Evolutionary conservation across 2,888 invertebrate genomes (phyloP).

Genomic region (Lasius fuliginosus): DNA sequence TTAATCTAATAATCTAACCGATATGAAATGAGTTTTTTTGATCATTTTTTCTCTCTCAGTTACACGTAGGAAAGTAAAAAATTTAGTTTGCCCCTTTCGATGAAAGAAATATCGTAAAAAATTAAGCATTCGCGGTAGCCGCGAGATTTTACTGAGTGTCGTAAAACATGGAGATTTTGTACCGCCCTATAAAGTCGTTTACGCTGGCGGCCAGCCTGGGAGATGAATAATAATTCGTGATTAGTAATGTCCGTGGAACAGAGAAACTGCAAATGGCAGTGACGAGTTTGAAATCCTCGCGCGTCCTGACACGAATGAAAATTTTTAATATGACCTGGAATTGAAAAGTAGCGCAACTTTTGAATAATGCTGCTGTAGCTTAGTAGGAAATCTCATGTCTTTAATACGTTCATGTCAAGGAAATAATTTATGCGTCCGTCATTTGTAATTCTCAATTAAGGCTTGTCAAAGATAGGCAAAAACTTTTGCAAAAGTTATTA

Average conservation of each 20-base stretch:
- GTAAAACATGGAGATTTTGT: slow-evolving; percentile 52
- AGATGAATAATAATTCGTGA: slow-evolving; percentile 70
- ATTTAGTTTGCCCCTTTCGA: background rate
- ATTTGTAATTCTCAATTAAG: slow-evolving; percentile 9
- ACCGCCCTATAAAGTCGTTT: slow-evolving; percentile 63
- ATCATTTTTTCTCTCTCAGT: slow-evolving; percentile 8
- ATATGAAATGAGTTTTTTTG: background rate
- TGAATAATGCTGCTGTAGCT: slow-evolving; percentile 10
- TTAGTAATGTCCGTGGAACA: slow-evolving; percentile 45
- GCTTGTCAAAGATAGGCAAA: background rate
- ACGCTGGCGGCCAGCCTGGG: slow-evolving; percentile 55
- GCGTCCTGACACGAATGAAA: slow-evolving; percentile 36
- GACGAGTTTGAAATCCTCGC: slow-evolving; percentile 42
- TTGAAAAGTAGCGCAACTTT: slow-evolving; percentile 23
- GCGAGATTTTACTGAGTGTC: slow-evolving; percentile 39
- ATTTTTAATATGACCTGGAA: slow-evolving; percentile 47
- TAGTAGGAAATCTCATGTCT: background rate
- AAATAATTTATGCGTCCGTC: background rate
- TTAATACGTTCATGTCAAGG: background rate
- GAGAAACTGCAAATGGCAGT: slow-evolving; percentile 49
- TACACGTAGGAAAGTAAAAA: background rate
- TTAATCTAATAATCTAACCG: background rate
- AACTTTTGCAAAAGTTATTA: background rate
- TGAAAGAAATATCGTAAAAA: slow-evolving; percentile 19
- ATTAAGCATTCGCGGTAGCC: slow-evolving; percentile 34